Percentiles rank a stretch among this genome's conserved stretches.
Conservation (phyloP, 2,113 vertebrate genomes). For the Xyrauchen texanus region DNA sequence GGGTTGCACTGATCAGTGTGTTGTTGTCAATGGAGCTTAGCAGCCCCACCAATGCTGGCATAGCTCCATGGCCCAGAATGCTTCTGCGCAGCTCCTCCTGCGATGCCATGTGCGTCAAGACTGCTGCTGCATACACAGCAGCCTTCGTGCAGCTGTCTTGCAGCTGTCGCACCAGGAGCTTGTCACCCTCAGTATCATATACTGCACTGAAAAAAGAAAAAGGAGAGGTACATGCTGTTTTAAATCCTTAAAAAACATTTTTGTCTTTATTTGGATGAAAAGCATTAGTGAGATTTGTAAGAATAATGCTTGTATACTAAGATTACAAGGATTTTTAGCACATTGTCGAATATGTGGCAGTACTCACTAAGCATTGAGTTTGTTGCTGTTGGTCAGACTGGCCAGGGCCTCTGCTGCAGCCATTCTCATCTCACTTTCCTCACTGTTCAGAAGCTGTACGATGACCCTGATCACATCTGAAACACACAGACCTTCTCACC, state of each 20-base stretch:
- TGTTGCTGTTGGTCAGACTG: constrained; percentile 76
- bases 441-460: constrained; percentile 76
- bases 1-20: constrained; percentile 73
- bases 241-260: not conserved
- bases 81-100: constrained; percentile 72
- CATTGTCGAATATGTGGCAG: not conserved
- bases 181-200: constrained; percentile 76
- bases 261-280: too few relatives aligned
- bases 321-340: not conserved
- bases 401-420: constrained; percentile 80
- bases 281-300: too few relatives aligned
- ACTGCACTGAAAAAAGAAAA: constrained; percentile 69
- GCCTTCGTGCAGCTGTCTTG: constrained; percentile 63
- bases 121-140: constrained; percentile 72
- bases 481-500: constrained; percentile 54
- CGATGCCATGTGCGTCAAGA: constrained; percentile 80
- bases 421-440: constrained; percentile 74
- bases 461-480: constrained; percentile 77
- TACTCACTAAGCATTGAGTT: constrained; percentile 73
- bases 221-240: not conserved
- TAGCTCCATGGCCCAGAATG: constrained; percentile 66
- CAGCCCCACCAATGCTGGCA: constrained; percentile 69
- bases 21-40: constrained; percentile 71
- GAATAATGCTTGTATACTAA: too few relatives aligned
- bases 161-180: constrained; percentile 76